Base-by-base conservation (phyloP, 2,113 vertebrate species). In the Gobiocypris rarus region DNA sequence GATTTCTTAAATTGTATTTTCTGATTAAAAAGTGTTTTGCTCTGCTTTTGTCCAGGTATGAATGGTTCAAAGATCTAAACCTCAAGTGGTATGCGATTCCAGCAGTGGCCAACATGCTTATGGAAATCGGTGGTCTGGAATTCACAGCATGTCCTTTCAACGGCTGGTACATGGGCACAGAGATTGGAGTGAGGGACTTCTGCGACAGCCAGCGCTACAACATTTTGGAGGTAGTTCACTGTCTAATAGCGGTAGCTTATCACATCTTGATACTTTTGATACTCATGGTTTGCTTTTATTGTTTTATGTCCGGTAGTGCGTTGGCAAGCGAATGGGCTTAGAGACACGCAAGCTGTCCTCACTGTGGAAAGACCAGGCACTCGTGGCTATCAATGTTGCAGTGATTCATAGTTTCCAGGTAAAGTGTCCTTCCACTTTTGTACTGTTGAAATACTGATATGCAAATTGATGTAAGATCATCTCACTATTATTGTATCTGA, bases 101-200 rank as follows among this genome's bases (percentile, higher is more conserved):
- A 0, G 96, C 95, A 0, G 96, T 97, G 13, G 89, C 96, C 81
- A 95, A 88, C 90, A 97, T 97, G 96, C 88, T 97, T 0, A 93
- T 97, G 1, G 96, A 97, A 88, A 93, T 88, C 54, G 96, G 96
- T 0, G 96, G 96, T 50, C 90, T 96, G 9, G 95, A 97, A 87
- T 97, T 96, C 76, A 88, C 95, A 0, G 96, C 89, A 0, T 96
- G 96, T 54, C 96, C 96, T 0, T 97, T 97, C 89, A 97, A 96
- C 0, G 96, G 96, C 85, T 97, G 96, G 96, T 97, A 96, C 90
- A 95, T 96, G 96, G 95, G 96, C 1, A 95, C 96, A 0, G 96
- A 97, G 93, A 96, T 97, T 0, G 96, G 96, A 0, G 96, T 96
- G 43, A 91, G 96, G n/a, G 93, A 96, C 87, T 95, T 96, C 89